These are phyloP conservation scores for Cephonodes hylas DNA, from an alignment of 2,888 invertebrate genomes.

Conservation along the genomic window DNA sequence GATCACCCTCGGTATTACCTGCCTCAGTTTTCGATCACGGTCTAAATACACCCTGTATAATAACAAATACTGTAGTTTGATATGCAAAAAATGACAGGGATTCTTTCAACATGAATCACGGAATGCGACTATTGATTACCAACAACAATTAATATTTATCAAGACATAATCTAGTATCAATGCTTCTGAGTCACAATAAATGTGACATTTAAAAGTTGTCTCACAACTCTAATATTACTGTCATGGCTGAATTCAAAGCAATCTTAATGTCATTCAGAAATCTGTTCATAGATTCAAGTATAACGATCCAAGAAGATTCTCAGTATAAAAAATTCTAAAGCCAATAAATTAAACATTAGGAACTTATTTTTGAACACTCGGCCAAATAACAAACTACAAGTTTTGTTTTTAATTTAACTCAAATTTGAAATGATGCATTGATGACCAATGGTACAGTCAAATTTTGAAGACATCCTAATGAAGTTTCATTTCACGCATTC, in stretches of 20 bases:
- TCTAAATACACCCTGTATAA: no score
- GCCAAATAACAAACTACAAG: no score
- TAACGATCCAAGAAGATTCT: background rate
- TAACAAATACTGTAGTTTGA: background rate
- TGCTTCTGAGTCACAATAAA: background rate
- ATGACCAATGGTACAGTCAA: slow-evolving; percentile 19
- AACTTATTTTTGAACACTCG: no score
- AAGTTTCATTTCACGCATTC: background rate
- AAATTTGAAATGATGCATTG: no score
- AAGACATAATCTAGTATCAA: background rate
- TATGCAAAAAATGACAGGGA: background rate
- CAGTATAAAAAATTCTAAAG: background rate
- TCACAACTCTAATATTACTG: background rate
- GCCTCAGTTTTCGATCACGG: no score
- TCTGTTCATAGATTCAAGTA: background rate
- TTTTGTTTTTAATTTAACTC: no score
- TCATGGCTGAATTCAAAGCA: background rate
- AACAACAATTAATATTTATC: background rate
- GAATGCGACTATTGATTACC: background rate
- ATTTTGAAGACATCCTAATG: slow-evolving; percentile 21
- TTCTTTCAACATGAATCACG: background rate
- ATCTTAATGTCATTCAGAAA: background rate
- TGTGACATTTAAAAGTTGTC: background rate
- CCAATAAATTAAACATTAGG: no score
- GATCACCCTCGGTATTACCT: no score